Evolutionary conservation across 2,113 vertebrate species (phyloP), one percentile per base, ranked within the genome.

Genomic region (Heterochromis multidens): DNA sequence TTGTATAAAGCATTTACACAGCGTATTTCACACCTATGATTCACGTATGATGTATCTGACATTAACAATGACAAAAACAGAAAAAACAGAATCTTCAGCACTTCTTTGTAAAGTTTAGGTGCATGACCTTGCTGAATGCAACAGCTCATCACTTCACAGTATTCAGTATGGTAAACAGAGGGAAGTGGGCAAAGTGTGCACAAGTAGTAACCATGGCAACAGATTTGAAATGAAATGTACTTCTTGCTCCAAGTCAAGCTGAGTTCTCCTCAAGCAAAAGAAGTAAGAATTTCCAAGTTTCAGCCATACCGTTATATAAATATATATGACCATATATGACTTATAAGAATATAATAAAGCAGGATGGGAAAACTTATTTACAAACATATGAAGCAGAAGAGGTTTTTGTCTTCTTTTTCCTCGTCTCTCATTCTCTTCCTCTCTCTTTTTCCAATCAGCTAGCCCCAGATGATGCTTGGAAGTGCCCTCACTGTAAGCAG

Each of bases 381-480:
- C 43, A 31, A 74, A 52, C 25, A 31, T 31, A 5, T 31, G 27
- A 74, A 1, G 46, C 17, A 31, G 27, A 74, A 74, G 46, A 54
- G 27, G 17, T 52, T 74, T 52, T 52, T 74, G n/a, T 43, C 40
- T 6, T 12, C 14, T 60, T 5, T 27, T 7, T 10, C 6, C 7
- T 43, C 16, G 43, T 52, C 25, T 0, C 67, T 72, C 43, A 1
- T 12, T 35, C 13, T 3, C 59, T 21, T 58, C 1, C n/a, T 14
- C 17, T 56, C 2, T 19, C 27, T 54, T 52, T 57, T 72, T 46
- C 21, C 9, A 46, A 17, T 35, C 92, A 99, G 98, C 95, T 99
- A 77, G 97, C 98, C 21, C 98, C 97, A 0, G 98, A 99, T 0
- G 97, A 99, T 0, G 97, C 98, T 1, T 99, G 98, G 98, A 97